Evolutionary conservation across 2,113 vertebrate species (phyloP).

Genomic region (Saguinus midas): DNA sequence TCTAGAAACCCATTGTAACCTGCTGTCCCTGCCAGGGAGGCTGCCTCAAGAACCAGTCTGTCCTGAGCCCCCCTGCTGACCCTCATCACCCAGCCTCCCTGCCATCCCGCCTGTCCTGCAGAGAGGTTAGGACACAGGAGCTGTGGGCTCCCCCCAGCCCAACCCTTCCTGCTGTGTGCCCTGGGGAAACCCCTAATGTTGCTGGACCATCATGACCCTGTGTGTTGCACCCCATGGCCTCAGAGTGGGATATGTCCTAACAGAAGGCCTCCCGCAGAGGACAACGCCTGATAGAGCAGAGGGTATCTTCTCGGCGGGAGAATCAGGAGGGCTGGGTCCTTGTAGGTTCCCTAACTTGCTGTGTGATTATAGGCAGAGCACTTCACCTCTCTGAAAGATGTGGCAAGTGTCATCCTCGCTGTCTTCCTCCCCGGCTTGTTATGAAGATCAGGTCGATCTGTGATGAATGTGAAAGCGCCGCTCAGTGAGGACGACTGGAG

Average conservation of each 20-base stretch:
- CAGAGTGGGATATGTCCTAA: not conserved
- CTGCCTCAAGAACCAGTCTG: not conserved
- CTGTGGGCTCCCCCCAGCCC: fast-evolving
- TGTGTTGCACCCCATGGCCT: not conserved
- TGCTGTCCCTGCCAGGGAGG: not conserved
- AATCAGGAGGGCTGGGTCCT: not conserved
- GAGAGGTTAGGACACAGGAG: fast-evolving
- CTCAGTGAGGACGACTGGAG: fast-evolving
- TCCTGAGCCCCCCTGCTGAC: not conserved
- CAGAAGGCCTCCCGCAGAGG: not conserved
- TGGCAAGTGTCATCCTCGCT: fast-evolving
- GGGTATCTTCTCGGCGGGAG: not conserved
- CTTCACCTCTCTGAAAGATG: not conserved
- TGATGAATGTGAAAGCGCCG: not conserved
- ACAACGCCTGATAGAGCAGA: not conserved
- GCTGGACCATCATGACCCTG: not conserved
- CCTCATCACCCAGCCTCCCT: not conserved
- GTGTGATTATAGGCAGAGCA: not conserved
- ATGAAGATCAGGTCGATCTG: not conserved
- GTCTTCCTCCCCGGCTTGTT: not conserved
- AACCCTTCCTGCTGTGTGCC: not conserved
- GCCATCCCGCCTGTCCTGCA: not conserved
- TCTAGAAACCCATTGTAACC: not conserved
- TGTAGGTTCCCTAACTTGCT: not conserved
- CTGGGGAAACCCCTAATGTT: not conserved